These are phyloP conservation scores for Clarias batrachus DNA, from an alignment of 2,113 vertebrate species.

Conservation along the genomic window DNA sequence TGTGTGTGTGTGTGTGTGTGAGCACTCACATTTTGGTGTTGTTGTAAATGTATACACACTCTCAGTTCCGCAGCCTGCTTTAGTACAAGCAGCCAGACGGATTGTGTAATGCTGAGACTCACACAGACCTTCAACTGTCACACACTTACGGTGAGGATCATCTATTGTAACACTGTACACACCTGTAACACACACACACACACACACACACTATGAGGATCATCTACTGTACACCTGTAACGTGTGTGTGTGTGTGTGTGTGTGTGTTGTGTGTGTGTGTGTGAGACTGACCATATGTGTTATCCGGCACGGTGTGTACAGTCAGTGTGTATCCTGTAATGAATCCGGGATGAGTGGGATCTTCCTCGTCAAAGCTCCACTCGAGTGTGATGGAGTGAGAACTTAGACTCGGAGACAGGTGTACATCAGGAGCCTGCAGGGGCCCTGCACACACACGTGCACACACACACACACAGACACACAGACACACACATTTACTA, in stretches of 20 bases:
- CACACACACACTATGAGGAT: slow-evolving; percentile 28
- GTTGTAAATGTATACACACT: slow-evolving; percentile 53
- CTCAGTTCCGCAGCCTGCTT: slow-evolving; percentile 52
- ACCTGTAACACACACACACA: slow-evolving; percentile 44
- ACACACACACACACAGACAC: neutral
- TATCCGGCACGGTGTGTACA: neutral
- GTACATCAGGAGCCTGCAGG: slow-evolving; percentile 31
- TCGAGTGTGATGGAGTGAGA: slow-evolving; percentile 60
- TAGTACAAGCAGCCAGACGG: slow-evolving; percentile 56
- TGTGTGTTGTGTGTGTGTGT: slow-evolving; percentile 13
- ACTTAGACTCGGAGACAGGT: slow-evolving; percentile 34
- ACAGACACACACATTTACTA: neutral
- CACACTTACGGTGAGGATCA: slow-evolving; percentile 55
- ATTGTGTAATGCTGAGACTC: slow-evolving; percentile 52
- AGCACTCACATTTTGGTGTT: slow-evolving; percentile 54
- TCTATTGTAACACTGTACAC: slow-evolving; percentile 31
- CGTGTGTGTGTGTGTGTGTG: neutral
- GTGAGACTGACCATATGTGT: neutral
- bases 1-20: neutral
- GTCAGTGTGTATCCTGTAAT: slow-evolving; percentile 64
- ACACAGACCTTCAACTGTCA: slow-evolving; percentile 53
- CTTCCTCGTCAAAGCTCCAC: slow-evolving; percentile 62
- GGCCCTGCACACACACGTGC: slow-evolving; percentile 48
- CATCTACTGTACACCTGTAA: neutral
- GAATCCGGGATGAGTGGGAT: slow-evolving; percentile 56